Evolutionary conservation across 1,140 invertebrate genomes (phyloP).

Genomic region (Meloidogyne exigua): DNA sequence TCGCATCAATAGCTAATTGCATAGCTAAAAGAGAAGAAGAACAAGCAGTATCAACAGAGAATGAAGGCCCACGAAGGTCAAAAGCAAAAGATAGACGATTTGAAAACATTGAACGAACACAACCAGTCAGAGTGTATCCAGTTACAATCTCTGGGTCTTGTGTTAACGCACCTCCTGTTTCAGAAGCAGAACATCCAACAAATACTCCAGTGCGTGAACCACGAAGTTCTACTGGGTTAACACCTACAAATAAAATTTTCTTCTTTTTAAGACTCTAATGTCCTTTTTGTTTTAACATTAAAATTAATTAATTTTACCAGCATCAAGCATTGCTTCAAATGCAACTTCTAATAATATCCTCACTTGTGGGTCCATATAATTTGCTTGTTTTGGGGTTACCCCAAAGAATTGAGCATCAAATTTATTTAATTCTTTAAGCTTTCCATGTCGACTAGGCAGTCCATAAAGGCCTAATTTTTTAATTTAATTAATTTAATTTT

Average conservation of each 20-base stretch:
- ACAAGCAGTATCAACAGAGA: conserved; percentile 88
- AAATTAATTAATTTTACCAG: conserved; percentile 69
- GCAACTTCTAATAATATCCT: conserved; percentile 85
- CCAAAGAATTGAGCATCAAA: conserved; percentile 70
- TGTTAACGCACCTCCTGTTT: conserved; percentile 77
- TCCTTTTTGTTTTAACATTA: not conserved
- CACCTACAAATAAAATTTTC: conserved; percentile 66
- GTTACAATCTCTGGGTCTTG: conserved; percentile 74
- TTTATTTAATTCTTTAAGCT: conserved; percentile 80
- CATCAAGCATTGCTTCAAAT: conserved; percentile 89
- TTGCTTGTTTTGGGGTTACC: conserved; percentile 74
- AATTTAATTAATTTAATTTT: not conserved
- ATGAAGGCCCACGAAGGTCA: conserved; percentile 81
- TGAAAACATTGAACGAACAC: conserved; percentile 87
- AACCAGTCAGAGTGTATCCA: conserved; percentile 88
- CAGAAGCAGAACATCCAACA: conserved; percentile 64
- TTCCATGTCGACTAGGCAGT: conserved; percentile 79
- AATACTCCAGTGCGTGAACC: conserved; percentile 64
- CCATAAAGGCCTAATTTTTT: conserved; percentile 71
- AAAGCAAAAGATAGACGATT: conserved; percentile 93
- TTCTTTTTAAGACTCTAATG: no score
- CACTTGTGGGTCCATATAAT: conserved; percentile 91
- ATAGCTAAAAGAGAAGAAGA: conserved; percentile 85
- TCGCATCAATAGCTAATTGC: conserved; percentile 77
- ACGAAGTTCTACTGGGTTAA: conserved; percentile 69